These are phyloP conservation scores for Frankliniella fusca DNA, from an alignment of 2,888 invertebrate genomes.

Conservation along the genomic window DNA sequence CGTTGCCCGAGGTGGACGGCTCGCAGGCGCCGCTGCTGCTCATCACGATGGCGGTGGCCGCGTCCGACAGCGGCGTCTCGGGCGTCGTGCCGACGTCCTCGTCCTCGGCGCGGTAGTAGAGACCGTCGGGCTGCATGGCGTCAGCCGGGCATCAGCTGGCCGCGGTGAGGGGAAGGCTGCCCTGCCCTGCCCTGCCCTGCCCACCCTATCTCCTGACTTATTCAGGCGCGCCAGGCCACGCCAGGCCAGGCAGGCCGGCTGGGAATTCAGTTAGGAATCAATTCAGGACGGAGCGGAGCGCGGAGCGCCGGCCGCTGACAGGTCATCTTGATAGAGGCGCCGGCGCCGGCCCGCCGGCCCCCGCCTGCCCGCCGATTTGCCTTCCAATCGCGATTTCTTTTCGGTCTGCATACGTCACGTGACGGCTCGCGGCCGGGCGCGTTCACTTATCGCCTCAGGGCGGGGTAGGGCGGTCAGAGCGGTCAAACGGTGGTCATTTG, in stretches of 20 bases:
- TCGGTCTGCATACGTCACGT: too few relatives aligned
- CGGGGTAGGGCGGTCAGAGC: background rate
- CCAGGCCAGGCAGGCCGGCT: background rate
- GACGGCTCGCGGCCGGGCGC: background rate
- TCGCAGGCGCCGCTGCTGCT: too few relatives aligned
- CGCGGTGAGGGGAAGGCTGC: too few relatives aligned
- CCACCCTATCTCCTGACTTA: too few relatives aligned
- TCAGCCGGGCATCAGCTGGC: background rate
- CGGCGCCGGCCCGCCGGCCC: background rate
- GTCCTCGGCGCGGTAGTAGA: slow-evolving; percentile 4
- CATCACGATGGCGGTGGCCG: slow-evolving; percentile 5
- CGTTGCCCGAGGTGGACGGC: background rate
- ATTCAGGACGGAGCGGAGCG: background rate
- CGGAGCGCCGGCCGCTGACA: background rate
- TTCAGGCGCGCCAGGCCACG: too few relatives aligned
- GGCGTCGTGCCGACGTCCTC: slow-evolving; percentile 5
- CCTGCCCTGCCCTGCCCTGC: too few relatives aligned
- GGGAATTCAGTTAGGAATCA: slow-evolving; percentile 3
- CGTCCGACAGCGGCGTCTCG: slow-evolving; percentile 9
- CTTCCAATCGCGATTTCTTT: too few relatives aligned
- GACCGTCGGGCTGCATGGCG: slow-evolving; percentile 10
- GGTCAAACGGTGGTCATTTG: background rate
- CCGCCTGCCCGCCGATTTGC: background rate
- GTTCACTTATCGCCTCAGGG: background rate
- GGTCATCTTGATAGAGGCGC: background rate